Conservation (phyloP, 2,113 vertebrate genomes). For the Bagarius yarrelli region DNA sequence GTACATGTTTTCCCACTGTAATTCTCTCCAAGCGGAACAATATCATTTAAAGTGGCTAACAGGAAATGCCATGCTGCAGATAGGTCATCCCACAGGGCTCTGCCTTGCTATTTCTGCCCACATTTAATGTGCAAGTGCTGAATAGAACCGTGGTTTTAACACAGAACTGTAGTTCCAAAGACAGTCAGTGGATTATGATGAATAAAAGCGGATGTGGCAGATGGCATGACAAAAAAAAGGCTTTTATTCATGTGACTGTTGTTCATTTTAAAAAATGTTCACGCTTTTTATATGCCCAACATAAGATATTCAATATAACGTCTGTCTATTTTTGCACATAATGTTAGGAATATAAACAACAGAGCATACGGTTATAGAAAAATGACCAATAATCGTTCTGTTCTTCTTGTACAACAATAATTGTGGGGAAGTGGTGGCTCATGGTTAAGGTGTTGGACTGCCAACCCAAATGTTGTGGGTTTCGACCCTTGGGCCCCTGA, state of each 20-base stretch:
- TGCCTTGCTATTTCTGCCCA: conserved; percentile 41
- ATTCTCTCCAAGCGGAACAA: conserved; percentile 28
- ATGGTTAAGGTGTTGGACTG: no score
- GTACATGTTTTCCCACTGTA: neutral
- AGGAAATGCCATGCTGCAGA: conserved; percentile 53
- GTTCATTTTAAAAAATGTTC: neutral
- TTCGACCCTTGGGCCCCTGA: no score
- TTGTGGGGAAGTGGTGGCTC: no score
- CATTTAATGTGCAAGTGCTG: conserved; percentile 25
- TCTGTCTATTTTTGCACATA: neutral
- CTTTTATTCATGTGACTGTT: neutral
- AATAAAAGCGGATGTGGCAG: neutral
- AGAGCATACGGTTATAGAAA: neutral
- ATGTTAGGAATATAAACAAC: neutral
- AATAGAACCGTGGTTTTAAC: conserved; percentile 18
- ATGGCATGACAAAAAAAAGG: neutral
- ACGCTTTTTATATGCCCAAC: neutral
- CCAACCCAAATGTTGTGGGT: no score
- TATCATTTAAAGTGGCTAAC: conserved; percentile 44
- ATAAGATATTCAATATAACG: no score
- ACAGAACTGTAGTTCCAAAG: neutral
- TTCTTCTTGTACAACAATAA: neutral
- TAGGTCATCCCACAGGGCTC: conserved; percentile 41
- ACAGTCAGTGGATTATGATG: neutral
- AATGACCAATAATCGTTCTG: neutral